Percentiles rank a stretch among this genome's conserved stretches.
Conservation (phyloP, 2,888 invertebrate species). For the Abscondita cerata region DNA sequence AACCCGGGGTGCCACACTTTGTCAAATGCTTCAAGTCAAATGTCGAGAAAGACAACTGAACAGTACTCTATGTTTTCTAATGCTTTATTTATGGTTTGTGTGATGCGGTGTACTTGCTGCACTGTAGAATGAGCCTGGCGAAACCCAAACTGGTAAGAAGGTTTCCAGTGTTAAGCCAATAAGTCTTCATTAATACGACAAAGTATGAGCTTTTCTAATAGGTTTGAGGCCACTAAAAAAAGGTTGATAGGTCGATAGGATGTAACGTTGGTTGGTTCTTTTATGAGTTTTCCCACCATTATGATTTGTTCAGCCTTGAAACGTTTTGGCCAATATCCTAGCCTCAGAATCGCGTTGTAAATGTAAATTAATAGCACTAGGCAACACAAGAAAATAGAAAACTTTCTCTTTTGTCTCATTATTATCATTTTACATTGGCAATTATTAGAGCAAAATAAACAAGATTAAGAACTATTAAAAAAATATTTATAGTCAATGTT, state of each 20-base stretch:
- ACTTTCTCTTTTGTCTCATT: no score
- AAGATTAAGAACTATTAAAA: no score
- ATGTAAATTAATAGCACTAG: neutral
- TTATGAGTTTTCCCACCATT: neutral
- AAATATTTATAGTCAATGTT: no score
- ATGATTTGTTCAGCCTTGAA: neutral
- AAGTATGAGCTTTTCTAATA: constrained; percentile 4
- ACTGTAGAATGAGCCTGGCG: constrained; percentile 3
- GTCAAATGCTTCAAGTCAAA: no score
- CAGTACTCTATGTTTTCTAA: neutral
- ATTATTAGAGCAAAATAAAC: no score
- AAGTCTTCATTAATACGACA: neutral
- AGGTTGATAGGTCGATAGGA: constrained; percentile 11
- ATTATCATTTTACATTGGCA: no score
- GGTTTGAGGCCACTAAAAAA: neutral
- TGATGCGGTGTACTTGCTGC: neutral
- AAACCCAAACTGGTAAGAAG: constrained; percentile 5
- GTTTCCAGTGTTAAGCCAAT: neutral
- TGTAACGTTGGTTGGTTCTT: neutral
- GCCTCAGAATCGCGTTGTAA: neutral
- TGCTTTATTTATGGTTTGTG: neutral
- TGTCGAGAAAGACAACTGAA: no score
- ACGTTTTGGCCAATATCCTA: no score
- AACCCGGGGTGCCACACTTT: no score
- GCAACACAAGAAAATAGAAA: no score